Evolutionary conservation across 2,888 invertebrate species (phyloP), one percentile per base, ranked within the genome.

Genomic region (Scaptomyza parva): DNA sequence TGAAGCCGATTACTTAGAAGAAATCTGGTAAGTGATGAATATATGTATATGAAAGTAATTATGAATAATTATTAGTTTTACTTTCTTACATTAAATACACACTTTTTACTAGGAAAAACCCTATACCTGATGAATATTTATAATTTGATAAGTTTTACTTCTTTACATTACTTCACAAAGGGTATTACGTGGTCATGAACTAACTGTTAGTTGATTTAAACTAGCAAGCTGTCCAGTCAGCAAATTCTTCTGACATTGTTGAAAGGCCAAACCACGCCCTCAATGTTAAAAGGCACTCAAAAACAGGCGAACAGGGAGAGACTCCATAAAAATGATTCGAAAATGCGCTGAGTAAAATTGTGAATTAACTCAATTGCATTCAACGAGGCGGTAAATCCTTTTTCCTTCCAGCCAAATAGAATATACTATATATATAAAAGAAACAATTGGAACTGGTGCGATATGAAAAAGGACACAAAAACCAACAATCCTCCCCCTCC

Each of bases 311-410:
- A 39, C 4, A 24, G 6, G 1, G 24, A 14, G 45, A 47, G 45
- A 45, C 37, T 43, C 53, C 26, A 67, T 51, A 14, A 58, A 58
- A 58, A 65, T 39, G 59, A 64, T 65, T 60, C 53, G 58, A 41
- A 60, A 68, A 68, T 64, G 73, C 48, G 55, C 57, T 61, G 11
- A 57, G 33, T 9, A 71, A 78, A 82, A 82, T 63, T 63, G 76
- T 58, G 79, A 86, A 86, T 86, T 81, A 81, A 83, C 66, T 83
- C 64, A 60, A 66, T 80, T 74, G 69, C 59, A 73, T 70, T 63
- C 75, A 86, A 72, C 78, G 85, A 84, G 78, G 72, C 87, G 81
- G 70, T 77, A 71, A 82, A 84, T 69, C 71, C 74, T 65, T 75
- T 77, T 64, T 59, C 12, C n/a, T n/a, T n/a, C 2, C 33, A 53